phyloP scores from a whole-genome alignment of 2,888 invertebrate species.

The Aspidiotus destructor region DNA sequence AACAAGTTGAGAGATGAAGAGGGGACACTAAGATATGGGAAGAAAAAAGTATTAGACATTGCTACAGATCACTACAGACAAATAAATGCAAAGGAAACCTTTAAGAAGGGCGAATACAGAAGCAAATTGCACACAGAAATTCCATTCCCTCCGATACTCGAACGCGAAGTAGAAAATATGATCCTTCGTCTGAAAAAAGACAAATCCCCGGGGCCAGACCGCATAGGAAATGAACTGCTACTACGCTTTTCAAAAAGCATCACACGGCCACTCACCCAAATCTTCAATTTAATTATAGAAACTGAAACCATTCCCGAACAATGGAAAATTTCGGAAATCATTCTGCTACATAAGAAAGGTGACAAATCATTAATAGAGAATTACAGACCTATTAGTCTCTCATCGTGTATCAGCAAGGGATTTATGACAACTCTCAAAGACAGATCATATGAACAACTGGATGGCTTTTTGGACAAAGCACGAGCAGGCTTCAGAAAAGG shows the following conservation, averaged over 20 bases:
- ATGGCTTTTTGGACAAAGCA: too few species aligned
- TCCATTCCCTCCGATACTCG: not conserved
- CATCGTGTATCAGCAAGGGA: not conserved
- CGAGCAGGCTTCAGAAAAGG: too few species aligned
- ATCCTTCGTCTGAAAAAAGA: not conserved
- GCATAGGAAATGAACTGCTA: not conserved
- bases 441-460: too few species aligned
- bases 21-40: not conserved
- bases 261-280: not conserved
- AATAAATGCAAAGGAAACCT: not conserved
- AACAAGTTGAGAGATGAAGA: not conserved
- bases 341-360: conserved; percentile 1
- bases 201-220: not conserved
- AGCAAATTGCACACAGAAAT: not conserved
- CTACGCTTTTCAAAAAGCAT: not conserved
- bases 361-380: conserved; percentile 1
- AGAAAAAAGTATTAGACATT: not conserved
- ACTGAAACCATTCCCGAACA: not conserved
- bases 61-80: not conserved
- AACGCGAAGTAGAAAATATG: not conserved
- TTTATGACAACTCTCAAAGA: too few species aligned
- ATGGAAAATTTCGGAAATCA: conserved; percentile 2
- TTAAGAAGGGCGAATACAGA: too few species aligned
- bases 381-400: conserved; percentile 3
- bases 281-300: not conserved